Conservation (phyloP, 2,113 vertebrate genomes). For the Corapipo altera region DNA sequence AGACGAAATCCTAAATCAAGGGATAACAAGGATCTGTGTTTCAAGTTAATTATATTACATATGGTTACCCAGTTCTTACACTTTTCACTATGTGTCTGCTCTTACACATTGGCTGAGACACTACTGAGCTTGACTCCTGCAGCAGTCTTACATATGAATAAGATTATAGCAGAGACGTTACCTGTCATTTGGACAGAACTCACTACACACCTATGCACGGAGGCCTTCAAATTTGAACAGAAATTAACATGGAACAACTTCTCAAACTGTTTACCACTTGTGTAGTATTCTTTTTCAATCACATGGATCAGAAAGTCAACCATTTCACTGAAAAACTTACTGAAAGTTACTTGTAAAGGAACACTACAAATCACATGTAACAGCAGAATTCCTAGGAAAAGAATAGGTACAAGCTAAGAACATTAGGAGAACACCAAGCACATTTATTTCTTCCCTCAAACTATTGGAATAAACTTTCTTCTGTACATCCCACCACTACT, state of each 20-base stretch:
- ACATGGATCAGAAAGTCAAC: neutral
- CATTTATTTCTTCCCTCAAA: neutral
- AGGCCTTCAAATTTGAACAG: neutral
- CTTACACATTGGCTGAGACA: neutral
- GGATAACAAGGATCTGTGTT: neutral
- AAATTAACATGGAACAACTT: neutral
- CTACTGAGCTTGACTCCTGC: neutral
- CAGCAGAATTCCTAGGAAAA: neutral
- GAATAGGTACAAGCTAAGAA: neutral
- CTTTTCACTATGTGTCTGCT: neutral
- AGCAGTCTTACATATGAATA: neutral
- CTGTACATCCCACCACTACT: neutral
- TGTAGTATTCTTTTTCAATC: neutral
- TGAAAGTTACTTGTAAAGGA: neutral
- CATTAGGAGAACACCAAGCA: neutral
- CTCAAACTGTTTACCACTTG: neutral
- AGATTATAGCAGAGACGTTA: neutral
- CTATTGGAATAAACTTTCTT: neutral
- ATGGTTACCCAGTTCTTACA: neutral
- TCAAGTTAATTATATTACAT: neutral
- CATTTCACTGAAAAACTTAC: neutral
- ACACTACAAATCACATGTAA: neutral
- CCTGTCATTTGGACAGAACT: neutral
- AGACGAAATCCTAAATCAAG: conserved; percentile 4
- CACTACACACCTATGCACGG: neutral